These are phyloP conservation scores for Erannis defoliaria DNA, from an alignment of 2,888 invertebrate genomes.

Conservation along the genomic window DNA sequence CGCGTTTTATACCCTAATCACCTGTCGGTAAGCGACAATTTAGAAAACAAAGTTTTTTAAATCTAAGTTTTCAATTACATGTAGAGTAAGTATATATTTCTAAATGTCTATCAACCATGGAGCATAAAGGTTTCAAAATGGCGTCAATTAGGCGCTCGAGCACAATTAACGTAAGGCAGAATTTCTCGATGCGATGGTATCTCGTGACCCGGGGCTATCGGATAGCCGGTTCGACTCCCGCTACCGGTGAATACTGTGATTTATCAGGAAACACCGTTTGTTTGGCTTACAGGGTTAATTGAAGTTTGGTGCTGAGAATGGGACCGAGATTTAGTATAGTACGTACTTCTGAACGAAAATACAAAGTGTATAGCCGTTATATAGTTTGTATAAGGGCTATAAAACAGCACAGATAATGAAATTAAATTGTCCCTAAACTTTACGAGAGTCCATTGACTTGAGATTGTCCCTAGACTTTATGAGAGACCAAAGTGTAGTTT, in stretches of 20 bases:
- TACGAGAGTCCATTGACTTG: no score
- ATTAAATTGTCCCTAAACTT: no score
- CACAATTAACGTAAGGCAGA: constrained; percentile 76
- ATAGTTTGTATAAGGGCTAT: no score
- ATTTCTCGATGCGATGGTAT: constrained; percentile 76
- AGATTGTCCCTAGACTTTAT: no score
- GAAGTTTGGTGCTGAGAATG: constrained; percentile 49
- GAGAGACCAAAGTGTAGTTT: no score
- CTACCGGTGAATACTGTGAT: constrained; percentile 74
- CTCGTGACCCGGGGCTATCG: constrained; percentile 80
- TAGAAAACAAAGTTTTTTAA: no score
- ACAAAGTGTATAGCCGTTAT: no score
- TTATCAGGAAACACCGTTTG: constrained; percentile 72
- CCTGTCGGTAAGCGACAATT: no score
- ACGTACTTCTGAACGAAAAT: no score
- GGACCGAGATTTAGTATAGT: constrained; percentile 2
- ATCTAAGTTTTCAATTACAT: no score
- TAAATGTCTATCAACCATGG: constrained; percentile 28
- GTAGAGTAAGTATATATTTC: constrained; percentile 14
- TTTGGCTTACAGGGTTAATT: constrained; percentile 71
- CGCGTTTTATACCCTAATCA: no score
- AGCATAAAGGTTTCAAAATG: constrained; percentile 48
- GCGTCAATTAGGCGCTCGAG: constrained; percentile 71
- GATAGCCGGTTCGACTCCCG: constrained; percentile 71
- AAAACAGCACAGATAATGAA: no score